Evolutionary conservation across 2,888 invertebrate genomes (phyloP), one percentile per base, ranked within the genome.

Genomic region (Eupithecia dodoneata): DNA sequence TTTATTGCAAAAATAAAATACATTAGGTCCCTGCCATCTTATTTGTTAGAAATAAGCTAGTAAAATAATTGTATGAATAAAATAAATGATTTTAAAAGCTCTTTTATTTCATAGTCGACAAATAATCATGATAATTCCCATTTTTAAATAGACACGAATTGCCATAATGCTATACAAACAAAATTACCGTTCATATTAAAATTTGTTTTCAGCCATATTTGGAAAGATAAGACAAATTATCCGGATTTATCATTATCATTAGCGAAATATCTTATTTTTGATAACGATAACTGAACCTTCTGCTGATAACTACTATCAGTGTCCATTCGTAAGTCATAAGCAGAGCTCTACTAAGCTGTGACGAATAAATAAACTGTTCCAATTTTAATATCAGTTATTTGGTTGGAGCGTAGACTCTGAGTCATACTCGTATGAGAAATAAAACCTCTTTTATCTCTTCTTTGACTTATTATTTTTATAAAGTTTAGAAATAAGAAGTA

Each of bases 261-360:
- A 45, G 59, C 12, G 71, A 65, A 75, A 79, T 66, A 79, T 81
- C 77, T 79, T 80, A 80, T 79, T 76, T 77, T 74, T 76, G 78
- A 80, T 82, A 80, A 72, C 74, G 80, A 81, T 83, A 82, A 77
- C 52, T 9, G 65, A 69, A 74, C 72, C 73, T 80, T 79, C 79
- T 59, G 71, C 41, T 76, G 83, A 82, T 83, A 81, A 75, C 75
- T 45, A 75, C 6, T 81, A 81, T 81, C 76, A 79, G 76, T 79
- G 78, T 79, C 70, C 67, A 75, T 74, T 41, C 69, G 67, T 42
- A 70, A 71, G 75, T 74, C 70, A 77, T 52, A 73, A 76, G 72
- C 13, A 55, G 79, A 76, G 75, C 76, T 79, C 77, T 76, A 65
- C 55, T 7, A 44, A 44, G 3, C 47, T 4, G 63, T 30, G 71